Evolutionary conservation across 2,113 vertebrate species (phyloP), one percentile per base, ranked within the genome.

Genomic region (Myrmophylax atrothorax): DNA sequence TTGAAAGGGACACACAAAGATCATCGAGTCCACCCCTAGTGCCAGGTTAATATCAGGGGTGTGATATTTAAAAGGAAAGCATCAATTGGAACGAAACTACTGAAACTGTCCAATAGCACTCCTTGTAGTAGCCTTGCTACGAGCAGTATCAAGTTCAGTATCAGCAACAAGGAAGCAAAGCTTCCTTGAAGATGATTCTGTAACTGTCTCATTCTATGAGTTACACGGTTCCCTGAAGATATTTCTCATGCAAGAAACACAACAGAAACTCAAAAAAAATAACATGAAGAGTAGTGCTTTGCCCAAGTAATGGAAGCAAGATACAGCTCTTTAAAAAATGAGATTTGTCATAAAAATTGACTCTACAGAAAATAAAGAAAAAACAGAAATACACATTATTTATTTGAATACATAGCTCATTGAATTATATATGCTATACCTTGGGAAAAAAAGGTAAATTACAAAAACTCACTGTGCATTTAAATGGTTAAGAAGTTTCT

Each of bases 401-500:
- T 84, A 55, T 53, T 73, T 88, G 7, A 88, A 69, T 29, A 44
- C 12, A 17, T 18, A 63, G 29, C 17, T 91, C 18, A 26, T 23
- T 29, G 9, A 68, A 70, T 50, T 28, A 47, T 37, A 50, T 20
- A 46, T 25, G 46, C 5, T 13, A 9, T 38, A 75, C 42, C 18
- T 70, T 40, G 2, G 33, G 66, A 18, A 22, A 35, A 59, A 35
- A 70, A 22, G 25, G 49, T 67, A 85, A 44, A 89, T 91, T 76
- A 50, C 49, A 84, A 88, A 81, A 92, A 13, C n/a, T 63, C 49
- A 1, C 14, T 35, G 52, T 67, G 88, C 68, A 84, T 80, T 88
- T 78, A 91, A 96, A 95, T 40, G 40, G 93, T 95, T 96, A 96
- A 96, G 87, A 85, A 87, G 37, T 94, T 95, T 90, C 72, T 74